phyloP scores from a whole-genome alignment of 2,113 vertebrate species.

The Rhabdornis inornatus region DNA sequence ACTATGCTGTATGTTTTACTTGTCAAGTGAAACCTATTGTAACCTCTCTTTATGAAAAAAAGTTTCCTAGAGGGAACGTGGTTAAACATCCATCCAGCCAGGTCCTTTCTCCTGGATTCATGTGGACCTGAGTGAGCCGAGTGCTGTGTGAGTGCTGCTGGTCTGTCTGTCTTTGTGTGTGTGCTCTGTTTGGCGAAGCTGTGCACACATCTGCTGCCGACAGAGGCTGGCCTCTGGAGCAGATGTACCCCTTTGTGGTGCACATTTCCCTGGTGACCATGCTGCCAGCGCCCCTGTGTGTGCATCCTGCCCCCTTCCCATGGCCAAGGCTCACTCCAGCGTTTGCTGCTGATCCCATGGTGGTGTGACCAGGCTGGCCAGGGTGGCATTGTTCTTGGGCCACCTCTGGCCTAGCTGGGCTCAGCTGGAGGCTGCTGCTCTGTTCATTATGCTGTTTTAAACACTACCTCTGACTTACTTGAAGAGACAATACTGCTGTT shows the following conservation, averaged over 20 bases:
- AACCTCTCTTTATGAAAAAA: background rate
- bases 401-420: background rate
- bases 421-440: slow-evolving; percentile 4
- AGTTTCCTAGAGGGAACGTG: background rate
- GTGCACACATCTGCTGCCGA: background rate
- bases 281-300: background rate
- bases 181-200: background rate
- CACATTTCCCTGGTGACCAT: background rate
- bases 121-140: background rate
- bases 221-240: background rate
- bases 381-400: background rate
- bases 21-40: background rate
- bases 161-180: background rate
- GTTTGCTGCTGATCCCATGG: background rate
- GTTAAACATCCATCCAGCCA: background rate
- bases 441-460: background rate
- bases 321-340: background rate
- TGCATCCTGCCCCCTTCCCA: background rate
- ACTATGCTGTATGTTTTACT: background rate
- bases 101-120: background rate
- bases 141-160: background rate
- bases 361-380: background rate
- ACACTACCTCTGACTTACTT: slow-evolving; percentile 28
- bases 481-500: background rate
- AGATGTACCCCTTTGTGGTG: background rate